These are phyloP conservation scores for Athene cunicularia DNA, from an alignment of 2,113 vertebrate species.

Conservation along the genomic window DNA sequence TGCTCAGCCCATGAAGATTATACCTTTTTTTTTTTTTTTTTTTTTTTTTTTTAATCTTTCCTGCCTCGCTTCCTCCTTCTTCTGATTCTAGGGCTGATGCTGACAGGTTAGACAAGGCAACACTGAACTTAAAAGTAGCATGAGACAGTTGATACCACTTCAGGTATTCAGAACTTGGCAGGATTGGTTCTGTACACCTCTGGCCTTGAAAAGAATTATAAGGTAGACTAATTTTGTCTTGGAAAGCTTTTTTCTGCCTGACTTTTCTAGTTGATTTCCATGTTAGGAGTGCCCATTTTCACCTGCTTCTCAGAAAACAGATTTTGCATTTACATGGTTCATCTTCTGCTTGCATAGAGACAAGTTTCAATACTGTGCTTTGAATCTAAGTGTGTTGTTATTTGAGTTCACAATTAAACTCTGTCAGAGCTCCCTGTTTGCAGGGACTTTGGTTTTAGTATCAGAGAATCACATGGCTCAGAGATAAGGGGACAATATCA, in stretches of 20 bases:
- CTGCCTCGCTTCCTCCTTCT: neutral
- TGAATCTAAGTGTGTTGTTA: neutral
- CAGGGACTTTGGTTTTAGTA: neutral
- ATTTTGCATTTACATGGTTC: neutral
- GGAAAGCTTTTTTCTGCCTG: neutral
- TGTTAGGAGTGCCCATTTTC: neutral
- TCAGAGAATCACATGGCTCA: neutral
- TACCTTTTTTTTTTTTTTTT: no score
- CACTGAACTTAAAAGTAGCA: neutral
- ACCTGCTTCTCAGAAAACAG: neutral
- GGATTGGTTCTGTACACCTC: neutral
- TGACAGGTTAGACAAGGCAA: neutral
- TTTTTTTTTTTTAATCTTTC: neutral
- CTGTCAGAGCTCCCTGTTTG: neutral
- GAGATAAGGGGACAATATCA: neutral
- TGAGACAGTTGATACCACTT: neutral
- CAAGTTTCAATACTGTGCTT: neutral
- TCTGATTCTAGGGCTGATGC: neutral
- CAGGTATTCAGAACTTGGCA: neutral
- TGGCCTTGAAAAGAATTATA: neutral
- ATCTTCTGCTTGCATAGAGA: neutral
- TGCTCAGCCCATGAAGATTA: neutral
- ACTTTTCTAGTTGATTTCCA: neutral
- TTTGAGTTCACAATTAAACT: slow-evolving; percentile 27
- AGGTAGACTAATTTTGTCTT: neutral